Percentiles rank a stretch among this genome's conserved stretches.
These are phyloP conservation scores for Camptogramma bilineatum DNA, from an alignment of 2,888 invertebrate genomes.

Conservation along the genomic window DNA sequence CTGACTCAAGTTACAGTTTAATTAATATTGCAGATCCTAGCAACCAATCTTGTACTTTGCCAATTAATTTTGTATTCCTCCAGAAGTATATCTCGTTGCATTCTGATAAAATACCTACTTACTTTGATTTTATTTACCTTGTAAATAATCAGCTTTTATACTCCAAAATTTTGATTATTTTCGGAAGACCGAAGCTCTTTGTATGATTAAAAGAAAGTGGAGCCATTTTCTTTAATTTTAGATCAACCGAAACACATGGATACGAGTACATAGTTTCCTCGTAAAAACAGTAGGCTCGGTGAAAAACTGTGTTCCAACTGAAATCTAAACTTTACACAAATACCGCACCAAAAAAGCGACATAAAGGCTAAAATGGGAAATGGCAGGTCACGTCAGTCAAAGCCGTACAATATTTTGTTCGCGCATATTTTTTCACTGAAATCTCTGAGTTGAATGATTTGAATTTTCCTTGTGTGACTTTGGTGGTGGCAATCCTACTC, in stretches of 20 bases:
- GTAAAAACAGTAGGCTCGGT: not conserved
- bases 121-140: not conserved
- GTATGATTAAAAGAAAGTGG: too few species aligned
- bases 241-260: too few species aligned
- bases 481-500: not conserved
- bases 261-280: too few species aligned
- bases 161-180: not conserved
- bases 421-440: not conserved
- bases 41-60: conserved; percentile 5
- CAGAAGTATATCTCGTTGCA: not conserved
- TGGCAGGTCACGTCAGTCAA: not conserved
- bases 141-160: not conserved
- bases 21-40: conserved; percentile 3
- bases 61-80: not conserved
- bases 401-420: not conserved
- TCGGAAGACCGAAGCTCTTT: not conserved
- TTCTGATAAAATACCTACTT: not conserved
- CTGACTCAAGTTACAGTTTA: conserved; percentile 6
- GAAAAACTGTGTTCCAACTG: not conserved
- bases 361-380: not conserved
- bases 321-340: not conserved
- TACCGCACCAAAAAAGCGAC: not conserved
- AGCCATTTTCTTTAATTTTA: too few species aligned
- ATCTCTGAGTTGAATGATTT: not conserved
- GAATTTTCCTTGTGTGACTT: not conserved